These are phyloP conservation scores for Macrophya alboannulata DNA, from an alignment of 2,888 invertebrate genomes.

Conservation along the genomic window DNA sequence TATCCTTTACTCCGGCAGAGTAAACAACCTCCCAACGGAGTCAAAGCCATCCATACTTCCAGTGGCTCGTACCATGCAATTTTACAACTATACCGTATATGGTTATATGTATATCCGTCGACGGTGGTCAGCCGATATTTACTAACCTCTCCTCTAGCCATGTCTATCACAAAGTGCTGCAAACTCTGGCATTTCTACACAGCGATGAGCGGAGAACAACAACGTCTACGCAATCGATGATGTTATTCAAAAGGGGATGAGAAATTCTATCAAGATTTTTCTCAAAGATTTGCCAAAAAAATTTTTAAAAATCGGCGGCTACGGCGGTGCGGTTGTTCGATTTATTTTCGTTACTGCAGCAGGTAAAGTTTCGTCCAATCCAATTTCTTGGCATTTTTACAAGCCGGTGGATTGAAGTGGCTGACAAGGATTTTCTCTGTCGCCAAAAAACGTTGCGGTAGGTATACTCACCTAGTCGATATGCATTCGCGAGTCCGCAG, in stretches of 20 bases:
- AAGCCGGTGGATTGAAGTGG: slow-evolving; percentile 31
- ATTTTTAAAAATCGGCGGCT: neutral
- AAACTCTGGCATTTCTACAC: neutral
- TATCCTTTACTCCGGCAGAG: neutral
- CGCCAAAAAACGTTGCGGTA: slow-evolving; percentile 24
- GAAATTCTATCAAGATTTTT: neutral
- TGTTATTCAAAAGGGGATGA: neutral
- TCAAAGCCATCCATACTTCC: slow-evolving; percentile 13
- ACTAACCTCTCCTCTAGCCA: slow-evolving; percentile 26
- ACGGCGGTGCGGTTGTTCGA: neutral
- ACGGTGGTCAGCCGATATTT: slow-evolving; percentile 38
- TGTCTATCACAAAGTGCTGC: slow-evolving; percentile 24
- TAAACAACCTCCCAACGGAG: slow-evolving; percentile 6
- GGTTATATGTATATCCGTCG: neutral
- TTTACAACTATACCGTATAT: neutral
- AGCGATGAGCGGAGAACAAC: neutral
- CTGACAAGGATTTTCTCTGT: slow-evolving; percentile 34
- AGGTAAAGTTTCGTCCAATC: slow-evolving; percentile 41
- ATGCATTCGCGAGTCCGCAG: slow-evolving; percentile 25
- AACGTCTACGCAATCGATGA: neutral
- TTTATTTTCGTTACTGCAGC: neutral
- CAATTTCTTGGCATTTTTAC: slow-evolving; percentile 36
- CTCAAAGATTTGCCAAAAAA: neutral
- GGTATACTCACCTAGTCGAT: neutral
- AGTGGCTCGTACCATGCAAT: neutral